Conservation (phyloP, 1,140 invertebrate genomes). For the Aphelenchoides besseyi region DNA sequence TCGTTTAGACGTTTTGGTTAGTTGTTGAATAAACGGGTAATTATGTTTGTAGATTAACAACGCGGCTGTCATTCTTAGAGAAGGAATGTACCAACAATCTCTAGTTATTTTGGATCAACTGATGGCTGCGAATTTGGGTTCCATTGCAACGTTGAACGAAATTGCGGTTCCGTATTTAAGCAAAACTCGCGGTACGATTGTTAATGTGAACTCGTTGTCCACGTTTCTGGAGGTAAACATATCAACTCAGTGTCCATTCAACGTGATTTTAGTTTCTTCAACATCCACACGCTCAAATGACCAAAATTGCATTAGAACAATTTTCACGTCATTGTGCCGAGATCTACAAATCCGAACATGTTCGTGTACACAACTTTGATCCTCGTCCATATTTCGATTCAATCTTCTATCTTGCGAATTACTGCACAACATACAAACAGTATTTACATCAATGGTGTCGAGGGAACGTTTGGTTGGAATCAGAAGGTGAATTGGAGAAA, state of each 20-base stretch:
- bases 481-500: not conserved
- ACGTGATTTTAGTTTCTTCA: not conserved
- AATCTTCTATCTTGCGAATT: not conserved
- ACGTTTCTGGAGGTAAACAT: not conserved
- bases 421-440: not conserved
- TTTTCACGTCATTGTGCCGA: not conserved
- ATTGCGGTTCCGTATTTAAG: not conserved
- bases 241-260: not conserved
- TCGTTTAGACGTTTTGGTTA: not conserved
- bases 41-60: not conserved
- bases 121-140: not conserved
- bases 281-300: not conserved
- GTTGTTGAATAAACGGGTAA: not conserved
- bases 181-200: not conserved
- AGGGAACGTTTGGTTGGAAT: not conserved
- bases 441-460: not conserved
- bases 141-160: not conserved
- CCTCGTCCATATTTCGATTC: not conserved
- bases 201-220: not conserved
- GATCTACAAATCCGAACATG: not conserved
- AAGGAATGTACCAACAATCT: slow-evolving; percentile 1
- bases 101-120: not conserved
- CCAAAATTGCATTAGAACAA: not conserved
- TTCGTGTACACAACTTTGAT: not conserved
- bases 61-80: not conserved